Evolutionary conservation across 35 echinoderm and acorn worm genomes (phyloP), one percentile per base, ranked within the genome.

Genomic region (Strongylocentrotus purpuratus): DNA sequence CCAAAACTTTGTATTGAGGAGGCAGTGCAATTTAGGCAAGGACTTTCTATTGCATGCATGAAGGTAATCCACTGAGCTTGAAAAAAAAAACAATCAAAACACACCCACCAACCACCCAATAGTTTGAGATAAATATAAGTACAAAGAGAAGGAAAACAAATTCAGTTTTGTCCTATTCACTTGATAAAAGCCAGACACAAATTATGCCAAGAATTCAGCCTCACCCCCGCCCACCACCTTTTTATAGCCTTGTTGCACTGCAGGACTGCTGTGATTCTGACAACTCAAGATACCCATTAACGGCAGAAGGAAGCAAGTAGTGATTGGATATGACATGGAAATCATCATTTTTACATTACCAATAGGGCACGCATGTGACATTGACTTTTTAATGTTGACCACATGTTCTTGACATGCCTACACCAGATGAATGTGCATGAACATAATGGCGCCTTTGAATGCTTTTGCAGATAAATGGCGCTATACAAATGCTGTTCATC

Each of bases 191-290:
- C 14, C 35, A 85, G 32, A 88, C 85, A 13, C 18, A 95, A 88
- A 45, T 50, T 41, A 86, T 88, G 58, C 32, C 5, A 85, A 45
- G 31, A 86, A 32, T 86, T 78, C 71, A 90, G 33, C 78, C 33
- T 25, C 85, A n/a, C 65, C 65, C 22, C 65, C 65, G n/a, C 65
- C 65, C 65, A 78, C 65, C 20, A 28, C 22, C 65, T 94, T 94
- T 48, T 32, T 94, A 48, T 94, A 78, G 65, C 65, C 65, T 78
- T 78, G 65, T 78, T 28, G 65, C 65, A 28, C 65, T 78, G 65
- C 25, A 28, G 65, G 65, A 28, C 65, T 78, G 65, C 65, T 78
- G 65, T 78, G 65, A 78, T 78, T 78, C 65, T 78, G 65, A 78
- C 65, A 78, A 78, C 7, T 22, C 65, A 78, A 8, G 65, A 78